Evolutionary conservation across 1,140 invertebrate genomes (phyloP).

Genomic region (Pseudoatta argentina): DNA sequence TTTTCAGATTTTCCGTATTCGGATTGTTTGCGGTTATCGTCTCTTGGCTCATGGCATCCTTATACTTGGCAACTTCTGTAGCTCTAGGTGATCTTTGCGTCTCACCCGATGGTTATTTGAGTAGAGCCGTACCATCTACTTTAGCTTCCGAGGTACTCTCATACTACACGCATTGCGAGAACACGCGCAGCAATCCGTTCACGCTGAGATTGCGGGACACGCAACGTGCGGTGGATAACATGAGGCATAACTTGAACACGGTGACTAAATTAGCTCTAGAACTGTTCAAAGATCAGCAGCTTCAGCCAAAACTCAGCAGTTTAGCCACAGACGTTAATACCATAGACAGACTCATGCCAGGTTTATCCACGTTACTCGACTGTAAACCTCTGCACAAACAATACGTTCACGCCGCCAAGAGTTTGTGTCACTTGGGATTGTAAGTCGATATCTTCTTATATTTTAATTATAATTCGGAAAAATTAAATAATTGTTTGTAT

Average conservation of each 20-base stretch:
- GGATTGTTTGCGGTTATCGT: slow-evolving; percentile 96
- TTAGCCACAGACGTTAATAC: slow-evolving; percentile 90
- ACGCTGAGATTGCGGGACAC: slow-evolving; percentile 91
- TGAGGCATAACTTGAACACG: slow-evolving; percentile 89
- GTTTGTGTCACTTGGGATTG: slow-evolving; percentile 93
- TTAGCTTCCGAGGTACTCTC: slow-evolving; percentile 89
- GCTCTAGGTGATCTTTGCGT: slow-evolving; percentile 93
- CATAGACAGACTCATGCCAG: slow-evolving; percentile 88
- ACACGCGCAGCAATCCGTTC: slow-evolving; percentile 92
- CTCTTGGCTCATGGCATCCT: slow-evolving; percentile 94
- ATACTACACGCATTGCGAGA: slow-evolving; percentile 94
- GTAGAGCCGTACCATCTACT: slow-evolving; percentile 78
- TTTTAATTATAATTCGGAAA: slow-evolving; percentile 22
- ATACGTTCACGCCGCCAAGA: slow-evolving; percentile 91
- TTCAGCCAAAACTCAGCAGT: slow-evolving; percentile 91
- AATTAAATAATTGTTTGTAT: not conserved
- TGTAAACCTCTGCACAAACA: slow-evolving; percentile 93
- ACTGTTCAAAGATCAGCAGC: slow-evolving; percentile 88
- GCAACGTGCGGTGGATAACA: slow-evolving; percentile 90
- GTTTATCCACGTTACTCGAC: slow-evolving; percentile 91
- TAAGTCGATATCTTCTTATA: slow-evolving; percentile 83
- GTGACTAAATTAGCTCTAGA: slow-evolving; percentile 88
- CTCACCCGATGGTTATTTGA: slow-evolving; percentile 89
- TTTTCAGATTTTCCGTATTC: slow-evolving; percentile 91
- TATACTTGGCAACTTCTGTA: slow-evolving; percentile 93